Evolutionary conservation across 2,888 invertebrate genomes (phyloP).

Genomic region (Atethmia centrago): DNA sequence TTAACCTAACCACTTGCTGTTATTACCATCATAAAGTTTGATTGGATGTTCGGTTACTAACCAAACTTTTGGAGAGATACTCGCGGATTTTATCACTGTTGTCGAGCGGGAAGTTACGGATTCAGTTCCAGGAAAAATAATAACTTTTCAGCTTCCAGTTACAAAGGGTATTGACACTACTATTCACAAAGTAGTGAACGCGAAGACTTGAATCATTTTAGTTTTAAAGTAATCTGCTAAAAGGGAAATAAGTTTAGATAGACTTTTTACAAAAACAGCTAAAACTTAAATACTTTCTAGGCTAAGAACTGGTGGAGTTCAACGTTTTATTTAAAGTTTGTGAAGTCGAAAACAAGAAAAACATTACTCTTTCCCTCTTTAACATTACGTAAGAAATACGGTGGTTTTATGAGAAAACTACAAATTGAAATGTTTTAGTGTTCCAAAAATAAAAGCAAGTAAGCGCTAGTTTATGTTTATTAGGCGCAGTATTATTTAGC

Average conservation of each 20-base stretch:
- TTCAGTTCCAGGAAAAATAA: not conserved
- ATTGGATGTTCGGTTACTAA: not conserved
- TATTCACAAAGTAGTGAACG: not conserved
- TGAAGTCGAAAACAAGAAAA: slow-evolving; percentile 28
- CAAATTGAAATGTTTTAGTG: slow-evolving; percentile 52
- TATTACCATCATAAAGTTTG: slow-evolving; percentile 17
- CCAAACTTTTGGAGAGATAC: not conserved
- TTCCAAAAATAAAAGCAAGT: slow-evolving; percentile 34
- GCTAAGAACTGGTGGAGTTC: slow-evolving; percentile 5
- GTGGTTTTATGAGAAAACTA: slow-evolving; percentile 27
- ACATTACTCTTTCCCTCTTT: slow-evolving; percentile 6
- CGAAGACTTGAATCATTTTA: slow-evolving; percentile 19
- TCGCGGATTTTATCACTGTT: not conserved
- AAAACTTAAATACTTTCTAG: slow-evolving; percentile 13
- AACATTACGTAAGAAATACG: slow-evolving; percentile 11
- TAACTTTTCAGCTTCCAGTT: not conserved
- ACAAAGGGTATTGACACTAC: not conserved
- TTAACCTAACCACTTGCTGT: not conserved
- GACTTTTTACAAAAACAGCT: slow-evolving; percentile 11
- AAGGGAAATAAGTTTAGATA: slow-evolving; percentile 24
- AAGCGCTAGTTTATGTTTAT: slow-evolving; percentile 42
- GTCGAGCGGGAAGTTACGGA: not conserved
- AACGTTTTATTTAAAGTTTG: slow-evolving; percentile 31
- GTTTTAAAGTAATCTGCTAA: slow-evolving; percentile 46
- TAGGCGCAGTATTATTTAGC: slow-evolving; percentile 18